Base-by-base conservation (phyloP, 2,113 vertebrate species). In the Sebastes fasciatus region DNA sequence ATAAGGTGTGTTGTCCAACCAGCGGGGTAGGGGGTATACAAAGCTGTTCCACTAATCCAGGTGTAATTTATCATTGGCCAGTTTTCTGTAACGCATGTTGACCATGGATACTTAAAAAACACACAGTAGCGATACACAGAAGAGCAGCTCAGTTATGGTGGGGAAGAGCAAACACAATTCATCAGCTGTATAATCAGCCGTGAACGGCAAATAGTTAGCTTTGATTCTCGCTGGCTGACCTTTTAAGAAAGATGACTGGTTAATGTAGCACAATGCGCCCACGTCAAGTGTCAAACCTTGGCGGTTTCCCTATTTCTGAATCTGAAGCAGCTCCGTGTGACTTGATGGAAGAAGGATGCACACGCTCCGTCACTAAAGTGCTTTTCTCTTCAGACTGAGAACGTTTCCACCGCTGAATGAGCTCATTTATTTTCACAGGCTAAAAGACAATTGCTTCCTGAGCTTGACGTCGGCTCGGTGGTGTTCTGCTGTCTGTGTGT, bases 351-450 rank as follows among this genome's bases (percentile, higher is more conserved):
- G 43, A 42, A 79, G 78, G 82, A 85, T 48, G 68, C 70, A 82
- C 72, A 64, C 12, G 13, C 64, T 78, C 46, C 7, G 4, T 51
- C 69, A 67, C 52, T 87, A 45, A 85, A 87, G 66, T 54, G 81
- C 72, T 83, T 88, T 75, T 83, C 72, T 80, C 62, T 14, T 85
- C 77, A 84, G 74, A 69, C 84, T 65, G 66, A 77, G 62, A 84
- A 87, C 40, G 60, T 91, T 84, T 85, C 78, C 82, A 79, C 82
- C 54, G 61, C 61, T 67, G 66, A 90, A 85, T 72, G 74, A 90
- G 69, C 77, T 83, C 8, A 92, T 93, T 93, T 88, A 85, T 87
- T 92, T 86, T 89, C 83, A 81, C 72, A 82, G 83, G 43, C 86
- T 82, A 72, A 72, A 83, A 86, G 83, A 86, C 81, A 89, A 90